phyloP scores from a whole-genome alignment of 2,888 invertebrate genomes.

The Plagiodera versicolora region DNA sequence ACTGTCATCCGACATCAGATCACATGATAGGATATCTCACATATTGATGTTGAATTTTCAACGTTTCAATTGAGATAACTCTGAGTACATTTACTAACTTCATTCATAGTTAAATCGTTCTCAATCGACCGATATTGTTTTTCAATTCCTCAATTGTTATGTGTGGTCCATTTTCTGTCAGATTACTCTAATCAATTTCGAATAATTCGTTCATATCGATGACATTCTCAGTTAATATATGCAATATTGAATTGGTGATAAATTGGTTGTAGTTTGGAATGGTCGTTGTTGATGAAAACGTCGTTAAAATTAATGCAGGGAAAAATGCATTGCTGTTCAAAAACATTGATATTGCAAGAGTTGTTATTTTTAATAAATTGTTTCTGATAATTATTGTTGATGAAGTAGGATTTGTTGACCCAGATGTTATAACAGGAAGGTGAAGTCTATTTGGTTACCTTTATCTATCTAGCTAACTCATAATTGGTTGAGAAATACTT shows the following conservation, averaged over 20 bases:
- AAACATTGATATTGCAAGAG: no score
- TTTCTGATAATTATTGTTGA: no score
- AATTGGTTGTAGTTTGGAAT: not conserved
- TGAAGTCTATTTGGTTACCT: no score
- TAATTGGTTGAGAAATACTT: no score
- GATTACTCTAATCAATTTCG: not conserved
- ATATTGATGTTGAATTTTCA: not conserved
- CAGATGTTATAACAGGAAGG: no score
- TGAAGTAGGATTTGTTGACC: no score
- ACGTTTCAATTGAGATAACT: no score
- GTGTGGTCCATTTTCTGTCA: not conserved
- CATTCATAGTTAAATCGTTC: not conserved
- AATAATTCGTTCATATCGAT: not conserved
- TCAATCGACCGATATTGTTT: not conserved
- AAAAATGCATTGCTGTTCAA: no score
- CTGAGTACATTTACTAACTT: no score
- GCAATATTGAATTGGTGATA: not conserved
- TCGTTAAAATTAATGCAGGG: no score
- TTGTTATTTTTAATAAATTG: no score
- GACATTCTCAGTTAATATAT: not conserved
- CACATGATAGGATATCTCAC: not conserved
- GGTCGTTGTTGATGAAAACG: not conserved
- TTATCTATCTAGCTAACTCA: no score
- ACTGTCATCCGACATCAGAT: not conserved
- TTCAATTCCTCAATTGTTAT: not conserved